phyloP scores from a whole-genome alignment of 1,140 invertebrate genomes.

The Brachionus angularis region DNA sequence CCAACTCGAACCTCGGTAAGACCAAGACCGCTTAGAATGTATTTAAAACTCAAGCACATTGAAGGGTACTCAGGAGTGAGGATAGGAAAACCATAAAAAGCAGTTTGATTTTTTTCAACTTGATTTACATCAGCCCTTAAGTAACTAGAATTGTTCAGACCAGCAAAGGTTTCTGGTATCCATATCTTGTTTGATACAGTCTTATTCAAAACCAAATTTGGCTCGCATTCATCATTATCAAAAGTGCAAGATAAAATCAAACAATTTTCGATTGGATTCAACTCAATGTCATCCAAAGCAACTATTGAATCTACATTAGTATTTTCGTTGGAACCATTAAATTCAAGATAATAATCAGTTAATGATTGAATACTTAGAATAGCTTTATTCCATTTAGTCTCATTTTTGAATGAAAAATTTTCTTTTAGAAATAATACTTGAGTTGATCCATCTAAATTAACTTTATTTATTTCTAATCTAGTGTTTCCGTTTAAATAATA shows the following conservation, averaged over 20 bases:
- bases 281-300: conserved; percentile 2
- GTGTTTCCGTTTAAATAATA: not conserved
- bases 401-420: not conserved
- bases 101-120: not conserved
- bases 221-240: not conserved
- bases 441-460: conserved; percentile 1
- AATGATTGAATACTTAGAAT: not conserved
- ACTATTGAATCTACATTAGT: conserved; percentile 5
- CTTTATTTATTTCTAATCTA: conserved; percentile 5
- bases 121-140: conserved; percentile 27
- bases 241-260: conserved; percentile 3
- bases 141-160: conserved; percentile 1
- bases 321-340: not conserved
- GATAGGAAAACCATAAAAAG: conserved; percentile 10
- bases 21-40: not conserved
- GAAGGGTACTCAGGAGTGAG: not conserved
- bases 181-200: not conserved
- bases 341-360: conserved; percentile 7
- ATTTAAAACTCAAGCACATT: conserved; percentile 14
- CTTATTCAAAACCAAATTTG: conserved; percentile 3
- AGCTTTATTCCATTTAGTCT: not conserved
- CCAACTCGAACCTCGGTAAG: not conserved
- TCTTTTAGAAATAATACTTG: not conserved
- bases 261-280: conserved; percentile 8
- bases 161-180: not conserved